phyloP scores from a whole-genome alignment of 2,797 vertebrate species.

The Xenopus petersii region DNA sequence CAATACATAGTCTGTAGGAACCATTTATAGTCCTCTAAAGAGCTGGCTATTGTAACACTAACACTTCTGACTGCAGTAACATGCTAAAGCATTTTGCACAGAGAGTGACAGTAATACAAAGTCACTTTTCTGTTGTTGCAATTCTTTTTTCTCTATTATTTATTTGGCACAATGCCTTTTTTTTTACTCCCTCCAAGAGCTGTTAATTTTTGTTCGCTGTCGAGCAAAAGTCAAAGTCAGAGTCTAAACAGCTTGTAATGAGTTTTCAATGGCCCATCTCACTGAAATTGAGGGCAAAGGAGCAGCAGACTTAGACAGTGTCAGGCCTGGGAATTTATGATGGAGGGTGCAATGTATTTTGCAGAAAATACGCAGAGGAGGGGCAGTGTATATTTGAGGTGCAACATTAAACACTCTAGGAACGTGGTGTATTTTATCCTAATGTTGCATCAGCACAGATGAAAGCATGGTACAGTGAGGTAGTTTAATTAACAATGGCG shows the following conservation, averaged over 20 bases:
- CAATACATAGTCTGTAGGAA: not conserved
- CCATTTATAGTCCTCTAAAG: not conserved
- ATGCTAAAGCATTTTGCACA: conserved; percentile 61
- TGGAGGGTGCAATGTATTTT: conserved; percentile 54
- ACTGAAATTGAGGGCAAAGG: conserved; percentile 83
- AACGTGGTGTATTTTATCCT: conserved; percentile 48
- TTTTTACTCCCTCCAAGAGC: conserved; percentile 72
- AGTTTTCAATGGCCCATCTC: conserved; percentile 83
- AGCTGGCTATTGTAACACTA: not conserved
- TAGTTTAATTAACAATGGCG: conserved; percentile 48
- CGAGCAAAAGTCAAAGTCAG: conserved; percentile 80
- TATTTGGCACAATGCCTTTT: conserved; percentile 69
- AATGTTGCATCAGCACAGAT: conserved; percentile 41
- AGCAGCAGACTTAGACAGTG: conserved; percentile 73
- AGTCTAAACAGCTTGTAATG: conserved; percentile 85
- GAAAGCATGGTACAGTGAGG: conserved; percentile 31
- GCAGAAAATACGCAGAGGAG: conserved; percentile 55
- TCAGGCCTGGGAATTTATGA: conserved; percentile 74
- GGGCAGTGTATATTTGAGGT: conserved; percentile 46
- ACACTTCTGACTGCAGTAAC: not conserved
- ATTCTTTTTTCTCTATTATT: conserved; percentile 52
- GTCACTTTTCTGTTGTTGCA: conserved; percentile 60
- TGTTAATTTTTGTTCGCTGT: conserved; percentile 79
- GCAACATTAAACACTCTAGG: conserved; percentile 52
- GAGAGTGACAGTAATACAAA: conserved; percentile 68